A percentile compares a stretch with the other conserved stretches of the same genome.
phyloP scores from a whole-genome alignment of 53 echinoderm and acorn worm genomes.

The Hippasteria phrygiana region DNA sequence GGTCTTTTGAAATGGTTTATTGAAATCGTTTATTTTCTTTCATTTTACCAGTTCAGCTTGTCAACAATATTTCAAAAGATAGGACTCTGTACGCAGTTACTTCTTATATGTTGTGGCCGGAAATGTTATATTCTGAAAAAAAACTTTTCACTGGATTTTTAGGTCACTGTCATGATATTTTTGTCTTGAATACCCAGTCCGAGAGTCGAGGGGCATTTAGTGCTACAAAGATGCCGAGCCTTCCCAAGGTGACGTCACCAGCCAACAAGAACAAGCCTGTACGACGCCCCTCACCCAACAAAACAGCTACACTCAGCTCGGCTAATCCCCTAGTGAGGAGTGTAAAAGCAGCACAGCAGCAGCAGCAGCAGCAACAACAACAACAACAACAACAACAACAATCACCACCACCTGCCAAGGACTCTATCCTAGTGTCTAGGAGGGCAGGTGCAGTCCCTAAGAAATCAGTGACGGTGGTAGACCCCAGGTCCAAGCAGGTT shows the following conservation, averaged over 20 bases:
- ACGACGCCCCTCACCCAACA: conserved; percentile 76
- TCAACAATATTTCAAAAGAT: no score
- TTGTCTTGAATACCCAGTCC: background rate
- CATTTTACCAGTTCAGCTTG: no score
- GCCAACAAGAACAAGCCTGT: conserved; percentile 65
- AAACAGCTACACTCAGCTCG: conserved; percentile 71
- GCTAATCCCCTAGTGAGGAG: conserved; percentile 82
- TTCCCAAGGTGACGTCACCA: conserved; percentile 45
- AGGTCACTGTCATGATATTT: background rate
- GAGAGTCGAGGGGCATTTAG: conserved; percentile 41
- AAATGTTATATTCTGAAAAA: no score
- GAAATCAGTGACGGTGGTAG: conserved; percentile 50
- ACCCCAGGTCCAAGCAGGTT: conserved; percentile 48
- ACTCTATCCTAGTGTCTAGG: conserved; percentile 27
- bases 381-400: no score
- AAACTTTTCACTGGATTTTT: no score
- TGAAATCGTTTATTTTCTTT: no score
- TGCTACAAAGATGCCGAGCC: conserved; percentile 13
- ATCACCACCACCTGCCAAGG: conserved; percentile 63
- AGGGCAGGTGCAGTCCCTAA: conserved; percentile 28
- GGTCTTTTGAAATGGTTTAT: no score
- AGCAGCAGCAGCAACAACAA: conserved; percentile 22
- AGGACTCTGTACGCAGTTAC: no score
- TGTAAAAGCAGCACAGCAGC: conserved; percentile 28
- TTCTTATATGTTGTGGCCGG: no score